These are phyloP conservation scores for Himalopsyche phryganea DNA, from an alignment of 1,140 invertebrate genomes.

Conservation along the genomic window DNA sequence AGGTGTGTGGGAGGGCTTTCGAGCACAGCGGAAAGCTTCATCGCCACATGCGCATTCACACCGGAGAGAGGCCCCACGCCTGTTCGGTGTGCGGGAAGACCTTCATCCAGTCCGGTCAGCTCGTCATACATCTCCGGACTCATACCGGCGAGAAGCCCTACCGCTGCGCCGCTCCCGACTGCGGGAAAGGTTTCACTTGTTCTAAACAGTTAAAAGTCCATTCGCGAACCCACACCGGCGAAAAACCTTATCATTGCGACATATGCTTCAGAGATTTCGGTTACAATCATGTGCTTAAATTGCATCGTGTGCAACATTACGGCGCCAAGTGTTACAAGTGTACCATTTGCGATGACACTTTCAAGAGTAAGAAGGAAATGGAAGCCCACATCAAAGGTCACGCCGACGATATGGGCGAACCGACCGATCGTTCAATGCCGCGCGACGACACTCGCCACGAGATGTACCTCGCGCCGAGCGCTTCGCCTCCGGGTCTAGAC, in stretches of 20 bases:
- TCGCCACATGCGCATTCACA: conserved; percentile 89
- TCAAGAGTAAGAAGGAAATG: conserved; percentile 85
- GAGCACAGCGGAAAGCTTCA: conserved; percentile 90
- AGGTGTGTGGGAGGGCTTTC: conserved; percentile 86
- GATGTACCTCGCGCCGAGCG: conserved; percentile 20
- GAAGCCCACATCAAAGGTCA: conserved; percentile 88
- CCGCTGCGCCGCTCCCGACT: conserved; percentile 74
- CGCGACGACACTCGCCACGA: conserved; percentile 15
- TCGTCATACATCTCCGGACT: conserved; percentile 80
- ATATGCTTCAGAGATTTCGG: conserved; percentile 67
- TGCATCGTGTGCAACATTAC: conserved; percentile 87
- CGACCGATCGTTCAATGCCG: conserved; percentile 39
- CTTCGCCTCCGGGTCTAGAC: conserved; percentile 37
- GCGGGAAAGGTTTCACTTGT: conserved; percentile 84
- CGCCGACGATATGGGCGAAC: conserved; percentile 58
- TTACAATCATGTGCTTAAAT: conserved; percentile 84
- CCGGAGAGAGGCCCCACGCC: conserved; percentile 87
- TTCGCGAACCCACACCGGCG: conserved; percentile 79
- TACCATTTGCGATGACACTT: conserved; percentile 84
- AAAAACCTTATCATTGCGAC: conserved; percentile 69
- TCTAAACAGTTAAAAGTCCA: conserved; percentile 88
- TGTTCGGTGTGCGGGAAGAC: conserved; percentile 90
- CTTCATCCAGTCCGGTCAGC: conserved; percentile 83
- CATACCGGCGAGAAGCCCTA: conserved; percentile 92
- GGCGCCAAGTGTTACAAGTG: conserved; percentile 90